Base-by-base conservation (phyloP, 2,797 vertebrate genomes). In the Rhinophrynus dorsalis region DNA sequence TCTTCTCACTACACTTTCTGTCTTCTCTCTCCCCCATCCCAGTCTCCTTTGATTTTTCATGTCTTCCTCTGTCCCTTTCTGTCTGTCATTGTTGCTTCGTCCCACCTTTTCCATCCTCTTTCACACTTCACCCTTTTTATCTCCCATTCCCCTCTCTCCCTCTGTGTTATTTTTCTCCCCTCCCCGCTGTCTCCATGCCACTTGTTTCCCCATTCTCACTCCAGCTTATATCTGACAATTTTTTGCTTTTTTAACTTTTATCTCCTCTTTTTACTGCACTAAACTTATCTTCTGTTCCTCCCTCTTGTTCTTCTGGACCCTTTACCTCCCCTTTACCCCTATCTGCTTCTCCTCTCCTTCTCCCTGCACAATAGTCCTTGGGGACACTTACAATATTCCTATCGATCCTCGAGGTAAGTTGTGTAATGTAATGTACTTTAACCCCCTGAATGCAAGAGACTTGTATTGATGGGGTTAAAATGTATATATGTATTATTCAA, bases 351-450 rank as follows among this genome's bases (percentile, higher is more conserved):
- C 17, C 30, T 4, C 2, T 74, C 74, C 3, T 40, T 48, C 48
- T 55, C 60, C 20, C 45, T 54, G 45, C 24, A 37, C 27, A 90
- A 80, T 95, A 98, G 97, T 99, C 80, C 94, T 99, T 86, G 97
- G 97, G 91, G 95, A 98, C 94, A 99, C 97, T 94, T 99, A 98
- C 95, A 98, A 99, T 98, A 99, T 99, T 85, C 97, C 97, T 88
- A 96, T 98, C 96, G 96, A 98, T 90, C 96, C 93, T 90, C 93
- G 97, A 98, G 97, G 97, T 99, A 97, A 99, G 96, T 87, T 78
- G 79, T 58, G 48, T 23, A 48, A 57, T 18, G 57, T 20, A n/a
- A n/a, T n/a, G n/a, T n/a, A n/a, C n/a, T n/a, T n/a, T n/a, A n/a
- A n/a, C n/a, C n/a, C n/a, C n/a, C n/a, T n/a, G n/a, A n/a, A n/a